Percentiles rank a stretch among this genome's conserved stretches.
phyloP scores from a whole-genome alignment of 2,113 vertebrate genomes.

The Phaethornis superciliosus region DNA sequence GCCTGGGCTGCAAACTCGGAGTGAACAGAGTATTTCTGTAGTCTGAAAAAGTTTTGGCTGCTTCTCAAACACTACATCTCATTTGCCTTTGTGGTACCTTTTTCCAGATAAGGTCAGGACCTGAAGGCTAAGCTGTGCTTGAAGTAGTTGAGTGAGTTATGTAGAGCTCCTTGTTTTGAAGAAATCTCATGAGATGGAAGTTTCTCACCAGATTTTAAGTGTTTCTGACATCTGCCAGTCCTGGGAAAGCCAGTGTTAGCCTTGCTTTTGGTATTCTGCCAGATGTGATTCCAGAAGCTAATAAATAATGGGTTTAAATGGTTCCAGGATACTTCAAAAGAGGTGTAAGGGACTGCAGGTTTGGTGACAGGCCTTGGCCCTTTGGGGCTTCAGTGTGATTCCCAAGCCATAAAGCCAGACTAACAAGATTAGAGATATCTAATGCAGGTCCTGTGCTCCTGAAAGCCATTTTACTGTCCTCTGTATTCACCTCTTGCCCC shows the following conservation, averaged over 20 bases:
- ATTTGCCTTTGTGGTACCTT: conserved; percentile 15
- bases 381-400: neutral
- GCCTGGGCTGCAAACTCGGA: neutral
- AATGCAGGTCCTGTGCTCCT: neutral
- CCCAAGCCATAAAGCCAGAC: neutral
- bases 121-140: neutral
- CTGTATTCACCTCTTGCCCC: neutral
- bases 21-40: neutral
- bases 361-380: neutral
- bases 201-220: conserved; percentile 1
- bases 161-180: neutral
- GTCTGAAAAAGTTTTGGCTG: neutral
- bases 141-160: neutral
- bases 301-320: neutral
- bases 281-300: neutral
- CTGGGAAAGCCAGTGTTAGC: neutral
- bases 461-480: neutral
- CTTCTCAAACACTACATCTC: neutral
- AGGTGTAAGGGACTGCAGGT: neutral
- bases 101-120: conserved; percentile 8
- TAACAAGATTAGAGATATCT: neutral
- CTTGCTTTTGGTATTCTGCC: neutral
- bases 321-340: neutral
- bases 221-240: neutral
- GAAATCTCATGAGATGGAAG: neutral